These are phyloP conservation scores for Bungarus multicinctus DNA, from an alignment of 2,113 vertebrate species.

Conservation along the genomic window DNA sequence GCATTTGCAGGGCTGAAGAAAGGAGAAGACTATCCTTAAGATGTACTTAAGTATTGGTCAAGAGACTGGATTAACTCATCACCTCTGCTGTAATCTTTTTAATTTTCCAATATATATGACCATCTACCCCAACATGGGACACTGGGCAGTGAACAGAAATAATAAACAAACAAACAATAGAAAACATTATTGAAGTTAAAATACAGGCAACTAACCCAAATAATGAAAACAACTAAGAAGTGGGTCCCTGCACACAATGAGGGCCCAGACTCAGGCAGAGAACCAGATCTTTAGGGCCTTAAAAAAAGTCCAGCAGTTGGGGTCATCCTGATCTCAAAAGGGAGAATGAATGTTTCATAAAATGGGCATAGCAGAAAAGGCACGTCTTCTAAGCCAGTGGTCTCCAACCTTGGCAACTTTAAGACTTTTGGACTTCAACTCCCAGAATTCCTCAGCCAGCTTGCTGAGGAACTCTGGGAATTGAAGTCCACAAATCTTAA, in stretches of 20 bases:
- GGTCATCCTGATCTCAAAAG: neutral
- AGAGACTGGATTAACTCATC: neutral
- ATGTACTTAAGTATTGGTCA: neutral
- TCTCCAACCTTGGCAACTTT: too few relatives aligned
- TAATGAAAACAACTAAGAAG: neutral
- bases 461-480: too few relatives aligned
- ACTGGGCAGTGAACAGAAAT: neutral
- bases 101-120: neutral
- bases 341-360: neutral
- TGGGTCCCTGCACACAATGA: neutral
- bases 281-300: neutral
- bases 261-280: neutral
- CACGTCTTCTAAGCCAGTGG: neutral
- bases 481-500: too few relatives aligned
- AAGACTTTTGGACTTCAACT: too few relatives aligned
- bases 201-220: neutral
- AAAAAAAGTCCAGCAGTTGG: neutral
- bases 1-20: neutral
- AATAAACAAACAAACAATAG: too few relatives aligned
- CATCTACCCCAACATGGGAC: neutral
- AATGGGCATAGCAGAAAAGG: neutral
- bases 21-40: neutral
- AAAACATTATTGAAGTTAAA: neutral
- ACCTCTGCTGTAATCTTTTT: neutral
- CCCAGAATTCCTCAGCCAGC: too few relatives aligned